phyloP scores from a whole-genome alignment of 2,888 invertebrate species.

The Brenthis ino region DNA sequence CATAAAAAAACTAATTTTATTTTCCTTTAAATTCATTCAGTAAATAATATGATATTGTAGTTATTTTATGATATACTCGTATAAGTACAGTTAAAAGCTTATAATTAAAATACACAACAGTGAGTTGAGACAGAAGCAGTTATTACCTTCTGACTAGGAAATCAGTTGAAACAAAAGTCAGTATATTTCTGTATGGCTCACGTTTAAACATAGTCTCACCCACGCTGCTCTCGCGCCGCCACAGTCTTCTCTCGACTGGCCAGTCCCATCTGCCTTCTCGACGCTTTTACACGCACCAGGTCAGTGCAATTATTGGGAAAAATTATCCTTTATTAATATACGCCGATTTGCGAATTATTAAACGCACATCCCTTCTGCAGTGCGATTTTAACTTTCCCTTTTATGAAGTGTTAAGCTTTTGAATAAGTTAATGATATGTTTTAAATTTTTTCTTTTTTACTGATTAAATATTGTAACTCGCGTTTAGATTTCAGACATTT shows the following conservation, averaged over 20 bases:
- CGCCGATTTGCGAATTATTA: conserved; percentile 54
- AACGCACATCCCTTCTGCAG: conserved; percentile 47
- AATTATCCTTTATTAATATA: conserved; percentile 42
- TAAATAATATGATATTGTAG: too few relatives aligned
- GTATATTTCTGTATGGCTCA: conserved; percentile 79
- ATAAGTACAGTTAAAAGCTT: neutral
- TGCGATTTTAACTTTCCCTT: conserved; percentile 52
- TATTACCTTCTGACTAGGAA: conserved; percentile 65
- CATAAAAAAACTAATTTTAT: too few relatives aligned
- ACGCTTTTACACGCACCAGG: conserved; percentile 74
- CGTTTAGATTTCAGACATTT: conserved; percentile 55
- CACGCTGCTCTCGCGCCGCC: conserved; percentile 62
- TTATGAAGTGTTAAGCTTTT: conserved; percentile 34
- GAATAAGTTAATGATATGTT: conserved; percentile 29
- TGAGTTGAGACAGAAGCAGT: conserved; percentile 28
- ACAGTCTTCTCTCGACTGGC: conserved; percentile 53
- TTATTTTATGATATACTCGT: too few relatives aligned
- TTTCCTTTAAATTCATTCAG: too few relatives aligned
- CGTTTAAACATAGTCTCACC: conserved; percentile 79
- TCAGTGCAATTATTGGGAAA: conserved; percentile 56
- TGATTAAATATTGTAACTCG: neutral
- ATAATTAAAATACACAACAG: conserved; percentile 2
- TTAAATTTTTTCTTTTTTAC: neutral
- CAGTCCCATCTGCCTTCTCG: conserved; percentile 74
- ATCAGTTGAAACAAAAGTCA: conserved; percentile 76